A percentile compares a stretch with the other conserved stretches of the same genome.
Conservation (phyloP, 2,113 vertebrate species). For the human (Homo sapiens) region DNA sequence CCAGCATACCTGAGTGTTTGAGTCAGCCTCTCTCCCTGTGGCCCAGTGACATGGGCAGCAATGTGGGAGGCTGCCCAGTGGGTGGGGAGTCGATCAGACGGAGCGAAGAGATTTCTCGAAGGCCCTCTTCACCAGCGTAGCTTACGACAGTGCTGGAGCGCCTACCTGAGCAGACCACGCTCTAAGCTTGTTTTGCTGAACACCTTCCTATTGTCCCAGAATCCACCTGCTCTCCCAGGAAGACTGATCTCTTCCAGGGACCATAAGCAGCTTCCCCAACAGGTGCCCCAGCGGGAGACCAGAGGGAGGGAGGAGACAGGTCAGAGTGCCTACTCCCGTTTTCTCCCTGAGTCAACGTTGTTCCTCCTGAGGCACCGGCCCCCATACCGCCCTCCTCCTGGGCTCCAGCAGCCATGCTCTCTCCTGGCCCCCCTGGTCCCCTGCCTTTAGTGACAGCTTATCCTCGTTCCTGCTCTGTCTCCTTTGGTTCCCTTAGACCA, state of each 20-base stretch:
- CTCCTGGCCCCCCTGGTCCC: not conserved
- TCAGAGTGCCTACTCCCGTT: fast-evolving
- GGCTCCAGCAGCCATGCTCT: not conserved
- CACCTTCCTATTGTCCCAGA: fast-evolving
- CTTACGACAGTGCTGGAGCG: fast-evolving
- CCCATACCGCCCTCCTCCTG: fast-evolving
- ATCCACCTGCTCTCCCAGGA: not conserved
- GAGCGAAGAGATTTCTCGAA: not conserved
- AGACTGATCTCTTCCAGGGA: not conserved
- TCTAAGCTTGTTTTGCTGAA: not conserved
- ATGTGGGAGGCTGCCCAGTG: fast-evolving
- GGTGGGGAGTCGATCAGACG: fast-evolving
- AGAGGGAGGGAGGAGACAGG: not conserved
- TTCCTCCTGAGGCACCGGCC: not conserved
- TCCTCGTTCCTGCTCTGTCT: fast-evolving
- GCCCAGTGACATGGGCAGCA: fast-evolving
- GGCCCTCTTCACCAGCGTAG: fast-evolving
- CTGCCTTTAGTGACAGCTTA: not conserved
- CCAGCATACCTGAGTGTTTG: not conserved
- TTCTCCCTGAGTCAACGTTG: fast-evolving
- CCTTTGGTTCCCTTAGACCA: not conserved
- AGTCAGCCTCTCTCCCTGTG: not conserved
- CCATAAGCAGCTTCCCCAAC: fast-evolving
- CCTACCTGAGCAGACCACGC: fast-evolving
- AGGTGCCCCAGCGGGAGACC: not conserved